Conservation (phyloP, 2,888 invertebrate species). For the Dexiosoma caninum region DNA sequence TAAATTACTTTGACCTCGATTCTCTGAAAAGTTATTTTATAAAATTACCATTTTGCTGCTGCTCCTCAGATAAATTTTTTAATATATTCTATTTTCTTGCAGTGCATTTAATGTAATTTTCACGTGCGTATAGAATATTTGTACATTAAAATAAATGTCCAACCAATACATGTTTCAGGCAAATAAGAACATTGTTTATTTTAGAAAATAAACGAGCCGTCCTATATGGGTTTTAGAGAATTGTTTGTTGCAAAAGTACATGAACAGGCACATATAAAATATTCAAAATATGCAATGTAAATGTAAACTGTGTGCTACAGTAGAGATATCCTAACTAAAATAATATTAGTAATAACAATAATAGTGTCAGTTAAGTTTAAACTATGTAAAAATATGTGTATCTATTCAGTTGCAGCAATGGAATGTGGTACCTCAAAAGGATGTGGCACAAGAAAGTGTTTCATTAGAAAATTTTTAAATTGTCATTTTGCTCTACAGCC, state of each 20-base stretch:
- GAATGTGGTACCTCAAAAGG: too few relatives aligned
- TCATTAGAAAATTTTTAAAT: too few relatives aligned
- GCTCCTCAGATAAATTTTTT: too few relatives aligned
- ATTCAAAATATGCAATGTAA: neutral
- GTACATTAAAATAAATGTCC: constrained; percentile 44
- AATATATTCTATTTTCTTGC: neutral
- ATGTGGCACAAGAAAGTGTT: too few relatives aligned
- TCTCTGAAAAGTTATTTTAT: too few relatives aligned
- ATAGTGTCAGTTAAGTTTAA: neutral
- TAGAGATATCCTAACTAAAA: too few relatives aligned
- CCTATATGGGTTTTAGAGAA: constrained; percentile 55
- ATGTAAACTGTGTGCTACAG: neutral
- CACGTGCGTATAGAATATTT: neutral
- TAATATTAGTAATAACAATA: constrained; percentile 32
- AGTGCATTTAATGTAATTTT: constrained; percentile 3
- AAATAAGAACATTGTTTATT: constrained; percentile 44
- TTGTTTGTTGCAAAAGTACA: constrained; percentile 24
- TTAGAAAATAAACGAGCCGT: constrained; percentile 56
- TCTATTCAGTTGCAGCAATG: too few relatives aligned
- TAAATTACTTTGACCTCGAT: too few relatives aligned
- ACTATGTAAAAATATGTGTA: neutral
- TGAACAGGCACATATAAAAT: neutral
- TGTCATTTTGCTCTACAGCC: too few relatives aligned
- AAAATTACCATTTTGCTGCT: too few relatives aligned
- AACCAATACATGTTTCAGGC: constrained; percentile 46